These are phyloP conservation scores for Odontesthes bonariensis DNA, from an alignment of 2,113 vertebrate genomes.

Conservation along the genomic window DNA sequence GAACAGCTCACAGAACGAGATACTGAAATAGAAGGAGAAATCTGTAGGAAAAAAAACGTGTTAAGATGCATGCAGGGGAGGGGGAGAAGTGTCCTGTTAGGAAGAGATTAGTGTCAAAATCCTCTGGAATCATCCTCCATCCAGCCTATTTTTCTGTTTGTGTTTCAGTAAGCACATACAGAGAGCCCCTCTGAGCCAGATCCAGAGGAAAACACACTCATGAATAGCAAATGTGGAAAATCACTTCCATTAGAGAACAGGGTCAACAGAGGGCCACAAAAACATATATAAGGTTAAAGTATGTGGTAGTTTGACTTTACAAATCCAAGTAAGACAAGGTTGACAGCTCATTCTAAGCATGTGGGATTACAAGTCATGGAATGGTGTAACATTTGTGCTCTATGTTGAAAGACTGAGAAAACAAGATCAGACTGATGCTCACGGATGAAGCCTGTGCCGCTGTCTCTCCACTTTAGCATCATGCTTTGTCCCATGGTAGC, in stretches of 20 bases:
- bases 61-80: constrained; percentile 31
- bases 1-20: not conserved
- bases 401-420: constrained; percentile 3
- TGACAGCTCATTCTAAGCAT: not conserved
- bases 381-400: constrained; percentile 1
- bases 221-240: constrained; percentile 15
- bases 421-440: constrained; percentile 20
- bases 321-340: constrained; percentile 2
- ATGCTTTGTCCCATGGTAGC: constrained; percentile 12
- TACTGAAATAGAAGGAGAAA: constrained; percentile 6
- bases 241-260: constrained; percentile 26
- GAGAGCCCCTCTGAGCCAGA: constrained; percentile 19
- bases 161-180: constrained; percentile 48
- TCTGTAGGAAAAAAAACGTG: constrained; percentile 2
- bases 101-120: constrained; percentile 65
- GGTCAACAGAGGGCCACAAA: constrained; percentile 15
- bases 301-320: not conserved
- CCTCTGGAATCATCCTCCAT: constrained; percentile 56
- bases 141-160: constrained; percentile 50
- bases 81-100: constrained; percentile 48
- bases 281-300: not conserved
- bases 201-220: constrained; percentile 8
- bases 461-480: constrained; percentile 32
- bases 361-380: constrained; percentile 7
- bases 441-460: constrained; percentile 13